Evolutionary conservation across 2,113 vertebrate species (phyloP).

Genomic region (Zosterops pallidus): DNA sequence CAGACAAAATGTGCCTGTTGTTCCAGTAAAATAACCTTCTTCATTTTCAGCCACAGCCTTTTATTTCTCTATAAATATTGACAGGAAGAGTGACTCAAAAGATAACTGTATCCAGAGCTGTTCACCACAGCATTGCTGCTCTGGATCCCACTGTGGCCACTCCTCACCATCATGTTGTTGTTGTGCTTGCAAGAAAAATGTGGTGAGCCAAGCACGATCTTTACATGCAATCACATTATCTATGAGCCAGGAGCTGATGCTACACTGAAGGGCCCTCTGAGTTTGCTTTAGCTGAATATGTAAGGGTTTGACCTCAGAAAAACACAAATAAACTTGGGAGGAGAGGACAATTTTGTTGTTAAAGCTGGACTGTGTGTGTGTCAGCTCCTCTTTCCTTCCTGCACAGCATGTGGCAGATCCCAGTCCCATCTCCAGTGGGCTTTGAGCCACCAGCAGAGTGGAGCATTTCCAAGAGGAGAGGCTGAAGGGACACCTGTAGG

Average conservation of each 20-base stretch:
- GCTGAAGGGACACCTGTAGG: background rate
- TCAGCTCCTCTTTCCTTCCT: background rate
- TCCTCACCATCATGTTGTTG: background rate
- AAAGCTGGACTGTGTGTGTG: background rate
- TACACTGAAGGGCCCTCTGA: background rate
- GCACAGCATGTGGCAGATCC: background rate
- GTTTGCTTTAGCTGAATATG: background rate
- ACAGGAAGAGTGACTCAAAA: conserved; percentile 60
- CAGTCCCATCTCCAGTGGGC: background rate
- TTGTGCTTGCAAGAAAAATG: background rate
- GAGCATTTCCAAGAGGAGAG: background rate
- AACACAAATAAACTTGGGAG: background rate
- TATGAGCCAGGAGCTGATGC: background rate
- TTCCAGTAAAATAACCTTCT: conserved; percentile 41
- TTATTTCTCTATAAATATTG: conserved; percentile 57
- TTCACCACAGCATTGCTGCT: background rate
- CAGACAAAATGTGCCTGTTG: background rate
- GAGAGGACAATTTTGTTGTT: background rate
- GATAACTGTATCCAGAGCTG: conserved; percentile 1
- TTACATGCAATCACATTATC: background rate
- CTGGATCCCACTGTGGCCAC: background rate
- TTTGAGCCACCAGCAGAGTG: background rate
- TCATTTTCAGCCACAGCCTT: conserved; percentile 24
- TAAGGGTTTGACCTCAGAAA: background rate
- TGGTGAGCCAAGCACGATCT: background rate